Evolutionary conservation across 2,797 vertebrate species (phyloP), one percentile per base, ranked within the genome.

Genomic region (Alcedo atthis): DNA sequence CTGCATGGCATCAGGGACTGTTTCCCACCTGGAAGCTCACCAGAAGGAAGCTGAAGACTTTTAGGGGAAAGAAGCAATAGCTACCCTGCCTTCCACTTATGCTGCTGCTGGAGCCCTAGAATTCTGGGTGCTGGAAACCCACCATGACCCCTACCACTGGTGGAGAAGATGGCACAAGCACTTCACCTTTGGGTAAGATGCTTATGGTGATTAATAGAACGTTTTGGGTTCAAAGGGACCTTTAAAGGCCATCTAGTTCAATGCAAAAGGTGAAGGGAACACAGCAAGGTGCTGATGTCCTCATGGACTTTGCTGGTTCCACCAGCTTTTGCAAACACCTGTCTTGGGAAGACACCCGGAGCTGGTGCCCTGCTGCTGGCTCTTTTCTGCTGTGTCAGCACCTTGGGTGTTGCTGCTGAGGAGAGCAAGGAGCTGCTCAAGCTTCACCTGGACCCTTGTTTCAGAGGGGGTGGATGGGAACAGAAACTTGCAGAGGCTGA

Each of bases 341-440:
- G 28, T 30, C 9, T 30, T 25, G 53, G 43, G 26, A 59, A 32
- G 2, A 2, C 25, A 8, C 1, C 2, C 12, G 1, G 3, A n/a
- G 61, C 54, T 15, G 35, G 24, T 2, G 9, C 32, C 18, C 6
- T 0, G 33, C 21, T 25, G 58, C 77, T 0, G 10, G 53, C n/a
- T 66, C 6, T 57, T 71, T 91, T 68, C 78, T 6, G 5, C 61
- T 57, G 73, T 48, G 15, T 62, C 78, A 82, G 61, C 84, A 53
- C 35, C 20, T 0, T 1, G 24, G 28, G 35, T 26, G 49, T 37
- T 0, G 24, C 61, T 57, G 8, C 1, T 1, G 15, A 30, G 54
- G 24, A 51, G 17, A 26, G 19, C 3, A 2, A 35, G 51, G 63
- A 61, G 66, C 64, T 1, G 1, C 1, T 7, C 0, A 28, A 0